Conservation (phyloP, 2,797 vertebrate species). For the Perodicticus potto region DNA sequence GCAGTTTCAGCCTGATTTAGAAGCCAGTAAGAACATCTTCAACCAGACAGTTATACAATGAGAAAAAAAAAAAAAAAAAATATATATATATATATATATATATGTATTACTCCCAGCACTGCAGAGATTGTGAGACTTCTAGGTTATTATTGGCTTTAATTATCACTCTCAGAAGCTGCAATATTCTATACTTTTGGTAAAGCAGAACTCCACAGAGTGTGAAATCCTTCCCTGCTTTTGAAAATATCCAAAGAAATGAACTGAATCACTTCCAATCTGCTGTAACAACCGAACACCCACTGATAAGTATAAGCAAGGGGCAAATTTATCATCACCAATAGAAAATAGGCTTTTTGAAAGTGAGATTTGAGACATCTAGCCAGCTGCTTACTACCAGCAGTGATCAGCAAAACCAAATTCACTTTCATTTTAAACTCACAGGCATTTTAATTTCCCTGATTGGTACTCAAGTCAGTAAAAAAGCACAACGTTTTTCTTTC, state of each 20-base stretch:
- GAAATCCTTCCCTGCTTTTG: conserved; percentile 81
- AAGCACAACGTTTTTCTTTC: conserved; percentile 16
- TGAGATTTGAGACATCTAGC: conserved; percentile 77
- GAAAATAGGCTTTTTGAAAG: conserved; percentile 81
- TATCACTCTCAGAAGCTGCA: conserved; percentile 79
- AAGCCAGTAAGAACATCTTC: not conserved
- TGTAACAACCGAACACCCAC: conserved; percentile 81
- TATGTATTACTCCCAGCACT: conserved; percentile 1
- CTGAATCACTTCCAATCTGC: conserved; percentile 78
- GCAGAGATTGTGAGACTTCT: conserved; percentile 55
- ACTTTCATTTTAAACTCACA: conserved; percentile 74
- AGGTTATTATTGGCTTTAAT: conserved; percentile 83
- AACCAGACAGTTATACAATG: conserved; percentile 61
- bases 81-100: no score
- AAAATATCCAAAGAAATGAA: conserved; percentile 80
- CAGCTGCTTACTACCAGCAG: conserved; percentile 60
- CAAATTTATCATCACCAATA: conserved; percentile 81
- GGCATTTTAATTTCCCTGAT: conserved; percentile 73
- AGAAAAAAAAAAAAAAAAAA: not conserved
- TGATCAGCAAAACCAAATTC: conserved; percentile 77
- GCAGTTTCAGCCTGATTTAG: conserved; percentile 40
- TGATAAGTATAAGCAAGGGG: conserved; percentile 80
- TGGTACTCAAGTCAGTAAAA: conserved; percentile 67
- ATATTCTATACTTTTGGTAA: conserved; percentile 78
- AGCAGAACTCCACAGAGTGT: conserved; percentile 79